A percentile compares a stretch with the other conserved stretches of the same genome.
Evolutionary conservation across 2,113 vertebrate genomes (phyloP).

Genomic region (Aspidoscelis tigris): DNA sequence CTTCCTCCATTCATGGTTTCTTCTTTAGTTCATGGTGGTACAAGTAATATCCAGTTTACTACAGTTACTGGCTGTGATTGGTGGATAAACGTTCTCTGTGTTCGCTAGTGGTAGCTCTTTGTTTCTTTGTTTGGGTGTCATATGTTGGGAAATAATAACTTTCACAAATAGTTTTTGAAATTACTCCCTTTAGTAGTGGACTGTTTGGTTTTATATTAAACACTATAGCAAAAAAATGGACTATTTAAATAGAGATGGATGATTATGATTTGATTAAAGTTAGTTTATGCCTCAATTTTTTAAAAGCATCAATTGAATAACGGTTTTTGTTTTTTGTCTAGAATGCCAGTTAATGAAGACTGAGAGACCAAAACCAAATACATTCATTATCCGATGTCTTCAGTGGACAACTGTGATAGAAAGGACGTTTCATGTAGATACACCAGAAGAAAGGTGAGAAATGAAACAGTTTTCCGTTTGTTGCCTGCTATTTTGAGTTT

Average conservation of each 20-base stretch:
- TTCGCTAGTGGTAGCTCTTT: too few relatives aligned
- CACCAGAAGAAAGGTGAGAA: constrained; percentile 92
- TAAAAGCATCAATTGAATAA: constrained; percentile 19
- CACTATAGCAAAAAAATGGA: too few relatives aligned
- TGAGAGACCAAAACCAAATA: constrained; percentile 96
- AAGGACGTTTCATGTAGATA: constrained; percentile 95
- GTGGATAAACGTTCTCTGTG: too few relatives aligned
- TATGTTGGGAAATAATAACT: too few relatives aligned
- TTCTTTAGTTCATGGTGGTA: too few relatives aligned
- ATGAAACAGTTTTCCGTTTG: constrained; percentile 26
- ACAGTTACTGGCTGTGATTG: too few relatives aligned
- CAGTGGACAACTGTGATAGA: constrained; percentile 99
- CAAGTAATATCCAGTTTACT: too few relatives aligned
- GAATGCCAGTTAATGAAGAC: constrained; percentile 99
- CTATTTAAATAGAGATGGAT: background rate
- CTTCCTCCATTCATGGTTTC: too few relatives aligned
- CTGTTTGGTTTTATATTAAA: too few relatives aligned
- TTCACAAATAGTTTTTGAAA: too few relatives aligned
- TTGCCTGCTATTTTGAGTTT: constrained; percentile 16
- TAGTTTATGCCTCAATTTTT: background rate
- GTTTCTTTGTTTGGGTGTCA: too few relatives aligned
- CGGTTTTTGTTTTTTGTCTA: constrained; percentile 69
- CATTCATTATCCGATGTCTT: constrained; percentile 97
- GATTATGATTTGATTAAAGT: constrained; percentile 18
- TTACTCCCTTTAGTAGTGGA: too few relatives aligned